These are phyloP conservation scores for Pithys albifrons DNA, from an alignment of 2,113 vertebrate genomes.

Conservation along the genomic window DNA sequence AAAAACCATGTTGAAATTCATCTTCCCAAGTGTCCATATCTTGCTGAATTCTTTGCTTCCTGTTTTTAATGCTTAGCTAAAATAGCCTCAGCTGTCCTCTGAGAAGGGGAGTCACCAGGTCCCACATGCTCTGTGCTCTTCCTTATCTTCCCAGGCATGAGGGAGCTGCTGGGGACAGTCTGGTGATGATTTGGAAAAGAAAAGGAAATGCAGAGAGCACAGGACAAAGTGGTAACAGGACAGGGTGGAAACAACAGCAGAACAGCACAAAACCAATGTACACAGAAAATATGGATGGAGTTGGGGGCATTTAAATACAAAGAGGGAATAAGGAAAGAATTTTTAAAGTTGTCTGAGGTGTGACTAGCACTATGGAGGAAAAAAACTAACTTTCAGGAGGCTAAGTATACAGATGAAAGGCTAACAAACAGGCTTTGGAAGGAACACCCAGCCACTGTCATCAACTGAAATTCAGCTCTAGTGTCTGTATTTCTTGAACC, in stretches of 20 bases:
- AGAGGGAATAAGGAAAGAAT: background rate
- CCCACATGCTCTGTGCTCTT: rapidly evolving
- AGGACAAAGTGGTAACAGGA: background rate
- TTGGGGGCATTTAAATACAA: background rate
- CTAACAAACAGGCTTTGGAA: background rate
- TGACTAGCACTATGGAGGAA: background rate
- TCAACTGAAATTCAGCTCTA: background rate
- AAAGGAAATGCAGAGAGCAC: background rate
- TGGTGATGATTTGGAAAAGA: background rate
- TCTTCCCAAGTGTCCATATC: too few relatives aligned
- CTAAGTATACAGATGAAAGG: background rate
- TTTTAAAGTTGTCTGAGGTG: background rate
- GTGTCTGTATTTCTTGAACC: background rate
- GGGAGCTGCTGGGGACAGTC: background rate
- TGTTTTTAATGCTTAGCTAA: background rate
- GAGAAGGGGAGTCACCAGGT: background rate
- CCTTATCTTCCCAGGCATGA: background rate
- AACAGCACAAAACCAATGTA: background rate
- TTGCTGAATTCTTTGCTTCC: background rate
- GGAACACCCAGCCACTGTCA: background rate
- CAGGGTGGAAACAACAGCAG: background rate
- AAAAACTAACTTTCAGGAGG: background rate
- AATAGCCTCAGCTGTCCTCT: background rate
- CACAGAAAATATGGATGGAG: background rate
- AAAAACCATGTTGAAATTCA: background rate